These are phyloP conservation scores for Sylvilagus floridanus DNA, from an alignment of 2,797 vertebrate genomes.

Conservation along the genomic window DNA sequence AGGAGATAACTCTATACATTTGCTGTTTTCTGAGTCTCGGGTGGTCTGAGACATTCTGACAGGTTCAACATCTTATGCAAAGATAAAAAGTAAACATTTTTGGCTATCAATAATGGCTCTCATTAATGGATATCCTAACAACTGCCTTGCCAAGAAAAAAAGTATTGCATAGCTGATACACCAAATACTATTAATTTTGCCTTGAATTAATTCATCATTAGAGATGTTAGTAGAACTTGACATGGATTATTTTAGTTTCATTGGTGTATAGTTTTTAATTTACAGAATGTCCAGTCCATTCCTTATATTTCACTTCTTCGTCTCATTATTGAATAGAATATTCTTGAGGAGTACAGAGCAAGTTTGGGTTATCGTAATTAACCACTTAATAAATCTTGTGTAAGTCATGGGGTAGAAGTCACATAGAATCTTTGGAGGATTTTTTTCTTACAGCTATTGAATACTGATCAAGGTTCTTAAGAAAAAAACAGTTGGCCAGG, in stretches of 20 bases:
- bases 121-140: background rate
- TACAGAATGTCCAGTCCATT: background rate
- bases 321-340: background rate
- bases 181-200: conserved; percentile 21
- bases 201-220: background rate
- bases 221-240: background rate
- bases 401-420: background rate
- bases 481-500: background rate
- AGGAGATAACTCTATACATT: background rate
- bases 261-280: background rate
- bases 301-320: background rate
- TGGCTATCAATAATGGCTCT: background rate
- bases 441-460: background rate
- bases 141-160: background rate
- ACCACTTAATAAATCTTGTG: background rate
- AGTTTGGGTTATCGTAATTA: background rate
- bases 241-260: background rate
- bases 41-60: background rate
- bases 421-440: background rate
- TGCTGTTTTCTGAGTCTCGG: background rate
- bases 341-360: background rate
- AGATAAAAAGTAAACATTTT: background rate
- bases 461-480: background rate
- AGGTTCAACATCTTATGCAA: conserved; percentile 2
- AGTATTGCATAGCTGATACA: background rate